Conservation (phyloP, 1,140 invertebrate species). For the Pantala flavescens region DNA sequence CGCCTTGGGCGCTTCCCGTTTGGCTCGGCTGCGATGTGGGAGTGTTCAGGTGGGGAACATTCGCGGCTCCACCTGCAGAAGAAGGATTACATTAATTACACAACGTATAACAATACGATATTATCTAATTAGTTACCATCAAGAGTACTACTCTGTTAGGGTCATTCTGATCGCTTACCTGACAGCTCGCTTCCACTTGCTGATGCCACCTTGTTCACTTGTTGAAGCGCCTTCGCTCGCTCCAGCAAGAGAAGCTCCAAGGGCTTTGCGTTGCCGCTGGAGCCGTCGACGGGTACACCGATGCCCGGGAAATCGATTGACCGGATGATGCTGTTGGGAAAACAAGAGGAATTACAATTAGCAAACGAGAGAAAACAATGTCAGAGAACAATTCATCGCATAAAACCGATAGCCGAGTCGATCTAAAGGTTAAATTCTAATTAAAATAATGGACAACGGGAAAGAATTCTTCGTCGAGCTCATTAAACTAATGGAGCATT, state of each 20-base stretch:
- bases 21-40: background rate
- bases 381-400: too few relatives aligned
- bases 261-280: background rate
- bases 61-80: background rate
- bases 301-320: background rate
- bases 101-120: background rate
- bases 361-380: background rate
- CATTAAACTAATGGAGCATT: too few relatives aligned
- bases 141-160: background rate
- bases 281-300: background rate
- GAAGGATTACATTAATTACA: background rate
- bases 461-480: too few relatives aligned
- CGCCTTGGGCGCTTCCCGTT: slow-evolving; percentile 49
- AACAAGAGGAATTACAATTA: background rate
- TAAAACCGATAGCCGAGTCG: too few relatives aligned
- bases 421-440: too few relatives aligned
- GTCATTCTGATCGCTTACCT: background rate
- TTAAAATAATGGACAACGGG: too few relatives aligned
- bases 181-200: background rate
- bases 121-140: background rate
- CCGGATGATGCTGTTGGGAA: background rate
- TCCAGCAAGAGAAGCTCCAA: slow-evolving; percentile 44
- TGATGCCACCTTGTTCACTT: slow-evolving; percentile 19
- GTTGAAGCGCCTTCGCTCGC: slow-evolving; percentile 59
- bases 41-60: background rate